Evolutionary conservation across 92 coral and sea anemone species (phyloP).

Genomic region (Paragorgia papillata): DNA sequence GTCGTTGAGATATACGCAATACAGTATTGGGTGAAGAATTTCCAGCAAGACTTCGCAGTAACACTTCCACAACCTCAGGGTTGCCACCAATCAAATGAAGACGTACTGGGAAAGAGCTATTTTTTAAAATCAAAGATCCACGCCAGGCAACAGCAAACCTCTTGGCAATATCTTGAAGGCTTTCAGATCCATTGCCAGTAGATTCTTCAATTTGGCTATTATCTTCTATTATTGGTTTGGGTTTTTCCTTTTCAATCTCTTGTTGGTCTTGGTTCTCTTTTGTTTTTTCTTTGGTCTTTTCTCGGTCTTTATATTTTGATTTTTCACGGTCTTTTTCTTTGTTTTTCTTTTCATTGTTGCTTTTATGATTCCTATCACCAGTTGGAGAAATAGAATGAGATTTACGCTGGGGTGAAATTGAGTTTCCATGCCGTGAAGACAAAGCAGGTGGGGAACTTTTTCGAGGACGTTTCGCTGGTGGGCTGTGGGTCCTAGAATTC

Average conservation of each 20-base stretch:
- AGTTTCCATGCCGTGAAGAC: constrained; percentile 13
- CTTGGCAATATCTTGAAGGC: constrained; percentile 98
- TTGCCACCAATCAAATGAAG: constrained; percentile 99
- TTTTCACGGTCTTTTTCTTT: constrained; percentile 66
- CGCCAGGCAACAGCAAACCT: constrained; percentile 99
- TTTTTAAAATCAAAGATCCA: constrained; percentile 95
- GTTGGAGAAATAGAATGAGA: constrained; percentile 24
- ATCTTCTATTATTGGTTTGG: constrained; percentile 57
- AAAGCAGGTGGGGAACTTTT: constrained; percentile 32
- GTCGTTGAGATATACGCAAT: constrained; percentile 94
- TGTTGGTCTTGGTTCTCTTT: constrained; percentile 44
- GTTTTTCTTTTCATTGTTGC: constrained; percentile 17
- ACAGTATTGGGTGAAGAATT: constrained; percentile 72
- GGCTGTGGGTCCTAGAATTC: constrained; percentile 5
- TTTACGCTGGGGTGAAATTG: constrained; percentile 7
- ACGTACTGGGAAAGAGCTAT: constrained; percentile 99
- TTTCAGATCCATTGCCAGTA: constrained; percentile 73
- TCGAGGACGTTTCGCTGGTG: constrained; percentile 33
- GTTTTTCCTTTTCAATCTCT: constrained; percentile 68
- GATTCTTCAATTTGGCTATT: constrained; percentile 39
- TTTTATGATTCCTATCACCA: constrained; percentile 15
- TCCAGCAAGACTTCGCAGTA: constrained; percentile 82
- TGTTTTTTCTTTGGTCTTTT: constrained; percentile 67
- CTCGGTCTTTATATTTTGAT: constrained; percentile 58
- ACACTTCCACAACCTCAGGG: constrained; percentile 96